Percentiles rank a stretch among this genome's conserved stretches.
These are phyloP conservation scores for Podarcis siculus DNA, from an alignment of 2,797 vertebrate genomes.

Conservation along the genomic window DNA sequence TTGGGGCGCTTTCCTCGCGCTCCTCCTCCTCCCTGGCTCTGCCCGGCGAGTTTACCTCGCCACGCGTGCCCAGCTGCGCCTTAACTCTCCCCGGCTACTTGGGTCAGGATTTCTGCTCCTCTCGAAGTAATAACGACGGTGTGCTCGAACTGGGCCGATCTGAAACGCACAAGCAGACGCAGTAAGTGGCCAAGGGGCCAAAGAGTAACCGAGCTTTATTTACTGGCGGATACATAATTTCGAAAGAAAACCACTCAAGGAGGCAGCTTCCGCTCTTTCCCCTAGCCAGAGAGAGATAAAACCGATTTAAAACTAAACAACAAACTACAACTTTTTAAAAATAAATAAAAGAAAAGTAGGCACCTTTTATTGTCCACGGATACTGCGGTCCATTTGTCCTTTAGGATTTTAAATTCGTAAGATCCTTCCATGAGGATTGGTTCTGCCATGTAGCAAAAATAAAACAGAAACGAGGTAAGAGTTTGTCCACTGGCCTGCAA, in stretches of 20 bases:
- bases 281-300: neutral
- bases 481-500: conserved; percentile 50
- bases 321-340: neutral
- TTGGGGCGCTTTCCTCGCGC: neutral
- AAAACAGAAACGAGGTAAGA: conserved; percentile 19
- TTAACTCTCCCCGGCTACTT: conserved; percentile 73
- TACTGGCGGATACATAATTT: neutral
- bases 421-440: conserved; percentile 95
- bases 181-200: conserved; percentile 35
- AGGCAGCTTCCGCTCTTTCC: neutral
- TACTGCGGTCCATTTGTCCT: conserved; percentile 93
- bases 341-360: neutral
- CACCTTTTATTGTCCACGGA: conserved; percentile 93
- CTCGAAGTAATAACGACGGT: conserved; percentile 89
- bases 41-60: too few species aligned
- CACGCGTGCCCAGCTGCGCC: neutral
- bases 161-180: conserved; percentile 77
- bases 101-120: conserved; percentile 88
- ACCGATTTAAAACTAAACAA: conserved; percentile 4
- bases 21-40: neutral
- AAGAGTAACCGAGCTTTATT: neutral
- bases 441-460: conserved; percentile 78
- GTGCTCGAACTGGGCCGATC: conserved; percentile 90
- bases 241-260: neutral
- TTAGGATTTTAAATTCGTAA: conserved; percentile 87